Base-by-base conservation (phyloP, 2,113 vertebrate species). In the Sceloporus tristichus region DNA sequence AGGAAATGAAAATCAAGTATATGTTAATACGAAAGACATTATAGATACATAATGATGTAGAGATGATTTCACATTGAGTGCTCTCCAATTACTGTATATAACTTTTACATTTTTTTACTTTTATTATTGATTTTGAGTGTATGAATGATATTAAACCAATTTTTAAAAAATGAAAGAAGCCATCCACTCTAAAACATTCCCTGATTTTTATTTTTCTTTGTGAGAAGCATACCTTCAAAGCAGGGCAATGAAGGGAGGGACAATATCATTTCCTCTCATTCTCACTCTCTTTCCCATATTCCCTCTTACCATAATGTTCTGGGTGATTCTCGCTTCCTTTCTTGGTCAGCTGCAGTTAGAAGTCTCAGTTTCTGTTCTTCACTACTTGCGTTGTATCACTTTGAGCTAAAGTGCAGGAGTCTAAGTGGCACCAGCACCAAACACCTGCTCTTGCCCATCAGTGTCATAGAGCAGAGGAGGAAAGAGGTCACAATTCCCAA, bases 281-380 rank as follows among this genome's bases (percentile, higher is more conserved):
- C 87, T 40, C 38, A 40, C 84, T 84, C 65, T 0, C 0, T 0
- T n/a, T 40, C 89, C 84, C 82, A 5, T 68, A 3, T 25, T 0
- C 75, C 73, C 68, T 82, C 94, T 95, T 95, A 96, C 95, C 95
- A 96, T 96, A 70, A 83, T 84, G 92, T 80, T 29, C 84, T 42
- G 89, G 27, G 90, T 0, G 29, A 66, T 0, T 88, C 59, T 88
- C 65, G 87, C 81, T 73, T 92, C 89, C 88, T 90, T 59, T 87
- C 83, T 82, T 9, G 91, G 8, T 75, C 76, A 3, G 93, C 68
- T 71, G 7, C 4, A 75, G 54, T 56, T 75, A 80, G 94, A 86
- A 62, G 91, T 6, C 86, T 91, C 81, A 56, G 91, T 89, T 90
- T 84, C 88, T 7, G 90, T 91, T 88, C 34, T 88, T 59, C 1